Percentiles rank a stretch among this genome's conserved stretches.
phyloP scores from a whole-genome alignment of 37 sponge, comb jelly and placozoan genomes.

The Haliclona indistincta region DNA sequence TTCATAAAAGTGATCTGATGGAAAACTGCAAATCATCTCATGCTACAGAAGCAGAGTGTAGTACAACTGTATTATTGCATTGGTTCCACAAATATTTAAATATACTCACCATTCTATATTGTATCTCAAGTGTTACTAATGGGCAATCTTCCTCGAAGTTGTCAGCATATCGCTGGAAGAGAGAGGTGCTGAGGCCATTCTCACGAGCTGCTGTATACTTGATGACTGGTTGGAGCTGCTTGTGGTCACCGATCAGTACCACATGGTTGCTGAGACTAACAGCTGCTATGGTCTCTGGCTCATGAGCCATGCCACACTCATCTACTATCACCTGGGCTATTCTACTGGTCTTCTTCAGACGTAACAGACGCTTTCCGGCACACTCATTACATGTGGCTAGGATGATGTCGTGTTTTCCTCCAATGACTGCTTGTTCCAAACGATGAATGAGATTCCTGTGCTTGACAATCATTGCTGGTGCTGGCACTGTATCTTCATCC shows the following conservation, averaged over 20 bases:
- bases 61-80: background rate
- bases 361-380: too few species aligned
- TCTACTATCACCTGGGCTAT: conserved; percentile 68
- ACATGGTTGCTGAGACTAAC: conserved; percentile 66
- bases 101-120: conserved; percentile 80
- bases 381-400: too few species aligned
- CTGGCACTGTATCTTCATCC: too few species aligned
- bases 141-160: background rate
- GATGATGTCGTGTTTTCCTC: too few species aligned
- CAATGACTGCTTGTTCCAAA: too few species aligned
- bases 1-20: conserved; percentile 66
- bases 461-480: too few species aligned
- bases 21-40: conserved; percentile 55
- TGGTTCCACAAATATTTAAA: too few species aligned
- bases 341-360: too few species aligned
- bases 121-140: conserved; percentile 17
- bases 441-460: too few species aligned
- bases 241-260: conserved; percentile 59
- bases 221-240: conserved; percentile 69
- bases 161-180: conserved; percentile 75
- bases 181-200: conserved; percentile 55
- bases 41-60: conserved; percentile 36
- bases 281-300: conserved; percentile 73
- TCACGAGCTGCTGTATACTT: conserved; percentile 43
- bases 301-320: conserved; percentile 79